Evolutionary conservation across 2,888 invertebrate genomes (phyloP).

Genomic region (Melanostoma mellinum): DNA sequence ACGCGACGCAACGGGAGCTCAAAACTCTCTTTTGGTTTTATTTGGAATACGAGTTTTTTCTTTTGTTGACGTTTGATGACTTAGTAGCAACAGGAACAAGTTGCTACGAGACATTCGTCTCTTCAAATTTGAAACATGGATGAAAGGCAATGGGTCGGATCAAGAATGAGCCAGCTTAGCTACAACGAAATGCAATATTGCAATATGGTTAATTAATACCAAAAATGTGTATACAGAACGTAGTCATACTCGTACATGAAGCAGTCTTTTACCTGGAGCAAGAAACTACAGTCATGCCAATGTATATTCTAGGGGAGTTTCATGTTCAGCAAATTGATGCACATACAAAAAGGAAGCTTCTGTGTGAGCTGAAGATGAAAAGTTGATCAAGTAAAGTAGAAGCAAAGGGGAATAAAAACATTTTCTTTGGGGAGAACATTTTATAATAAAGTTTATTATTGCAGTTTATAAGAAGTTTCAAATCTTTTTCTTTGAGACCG

Average conservation of each 20-base stretch:
- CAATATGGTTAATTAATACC: conserved; percentile 63
- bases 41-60: no score
- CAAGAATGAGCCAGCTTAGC: neutral
- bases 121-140: conserved; percentile 1
- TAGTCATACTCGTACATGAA: conserved; percentile 33
- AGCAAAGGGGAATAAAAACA: conserved; percentile 3
- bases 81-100: neutral
- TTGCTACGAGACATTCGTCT: neutral
- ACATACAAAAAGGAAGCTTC: neutral
- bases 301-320: conserved; percentile 37
- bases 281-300: conserved; percentile 54
- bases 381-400: neutral
- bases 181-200: conserved; percentile 59
- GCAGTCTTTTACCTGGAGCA: conserved; percentile 53
- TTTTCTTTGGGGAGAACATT: conserved; percentile 56
- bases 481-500: conserved; percentile 57
- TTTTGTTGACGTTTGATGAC: neutral
- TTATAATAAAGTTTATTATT: conserved; percentile 72
- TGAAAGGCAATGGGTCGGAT: no score
- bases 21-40: no score
- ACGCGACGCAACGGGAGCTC: no score
- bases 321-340: conserved; percentile 68
- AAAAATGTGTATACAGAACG: conserved; percentile 9
- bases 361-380: neutral
- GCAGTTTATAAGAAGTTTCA: conserved; percentile 70